Percentiles rank a stretch among this genome's conserved stretches.
Conservation (phyloP, 2,888 invertebrate genomes). For the Electrophaes corylata region DNA sequence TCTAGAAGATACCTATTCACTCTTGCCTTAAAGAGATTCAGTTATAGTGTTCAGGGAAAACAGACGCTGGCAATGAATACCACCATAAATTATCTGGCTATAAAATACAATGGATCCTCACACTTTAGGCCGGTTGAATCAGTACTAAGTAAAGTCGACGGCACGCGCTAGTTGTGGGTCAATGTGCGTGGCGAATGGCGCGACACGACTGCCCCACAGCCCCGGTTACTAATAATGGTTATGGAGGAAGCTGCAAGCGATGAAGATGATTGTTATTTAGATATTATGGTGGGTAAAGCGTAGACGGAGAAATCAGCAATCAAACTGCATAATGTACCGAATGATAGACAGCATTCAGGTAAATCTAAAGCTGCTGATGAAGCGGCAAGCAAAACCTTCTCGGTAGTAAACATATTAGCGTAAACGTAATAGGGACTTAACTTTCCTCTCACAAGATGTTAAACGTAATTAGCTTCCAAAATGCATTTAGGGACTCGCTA, state of each 20-base stretch:
- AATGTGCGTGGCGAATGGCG: constrained; percentile 66
- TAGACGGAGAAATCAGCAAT: constrained; percentile 3
- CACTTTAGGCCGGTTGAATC: constrained; percentile 16
- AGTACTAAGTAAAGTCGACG: constrained; percentile 43
- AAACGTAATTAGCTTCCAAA: too few species aligned
- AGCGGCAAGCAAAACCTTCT: not conserved
- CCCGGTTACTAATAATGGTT: constrained; percentile 45
- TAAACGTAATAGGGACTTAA: too few species aligned
- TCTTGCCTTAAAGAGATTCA: too few species aligned
- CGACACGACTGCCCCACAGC: constrained; percentile 62
- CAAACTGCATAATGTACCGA: not conserved
- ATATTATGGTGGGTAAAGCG: constrained; percentile 14
- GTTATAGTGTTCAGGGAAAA: too few species aligned
- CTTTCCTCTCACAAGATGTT: too few species aligned
- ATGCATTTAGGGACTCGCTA: too few species aligned
- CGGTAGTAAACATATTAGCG: too few species aligned
- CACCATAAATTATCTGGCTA: too few species aligned
- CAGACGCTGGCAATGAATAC: too few species aligned
- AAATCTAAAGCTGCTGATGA: not conserved
- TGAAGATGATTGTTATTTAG: constrained; percentile 27
- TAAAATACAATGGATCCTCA: not conserved
- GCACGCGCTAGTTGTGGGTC: constrained; percentile 67
- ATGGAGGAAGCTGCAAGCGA: constrained; percentile 34
- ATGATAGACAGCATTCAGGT: not conserved
- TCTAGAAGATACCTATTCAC: too few species aligned